Base-by-base conservation (phyloP, 2,113 vertebrate genomes). In the Campylorhamphus procurvoides region DNA sequence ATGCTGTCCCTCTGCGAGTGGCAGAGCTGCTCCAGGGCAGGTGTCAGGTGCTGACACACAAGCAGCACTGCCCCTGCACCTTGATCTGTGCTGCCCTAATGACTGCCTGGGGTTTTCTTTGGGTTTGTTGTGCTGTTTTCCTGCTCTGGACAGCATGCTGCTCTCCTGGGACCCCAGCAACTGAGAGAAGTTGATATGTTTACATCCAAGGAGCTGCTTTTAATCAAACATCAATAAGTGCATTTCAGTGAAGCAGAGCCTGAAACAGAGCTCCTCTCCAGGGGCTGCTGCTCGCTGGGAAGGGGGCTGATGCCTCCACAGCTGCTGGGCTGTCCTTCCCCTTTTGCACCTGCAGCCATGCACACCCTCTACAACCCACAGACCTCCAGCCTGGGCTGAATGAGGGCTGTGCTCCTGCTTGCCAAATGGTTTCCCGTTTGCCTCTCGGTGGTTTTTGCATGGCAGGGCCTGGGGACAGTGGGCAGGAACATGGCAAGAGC, bases 211-310 rank as follows among this genome's bases (percentile, higher is more conserved):
- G 93, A 91, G 91, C 91, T 84, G 93, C 94, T 94, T 93, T 96
- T 96, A 97, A 95, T 97, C 96, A 94, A 95, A 95, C 89, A 91
- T 94, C 96, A 94, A 94, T 95, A 95, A 95, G 81, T 82, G 94
- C 81, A 12, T 91, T 95, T 94, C 93, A 91, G 94, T 3, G 6
- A 67, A 82, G 89, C 87, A 44, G 53, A 94, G 80, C 80, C 91
- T 96, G 96, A 90, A 75, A 92, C 6, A 1, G 91, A 94, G 91
- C 93, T 92, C 35, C 69, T 84, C 91, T 95, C 91, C 56, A 0
- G 6, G 81, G 96, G 75, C 75, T 2, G 6, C 31, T 5, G 13
- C 35, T 39, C 0, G 0, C 84, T 1, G 14, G 64, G 77, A 84
- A 84, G 16, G 63, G 82, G 79, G 53, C 35, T 1, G 13, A 6